phyloP scores from a whole-genome alignment of 2,888 invertebrate genomes.

The Volucella zonaria region DNA sequence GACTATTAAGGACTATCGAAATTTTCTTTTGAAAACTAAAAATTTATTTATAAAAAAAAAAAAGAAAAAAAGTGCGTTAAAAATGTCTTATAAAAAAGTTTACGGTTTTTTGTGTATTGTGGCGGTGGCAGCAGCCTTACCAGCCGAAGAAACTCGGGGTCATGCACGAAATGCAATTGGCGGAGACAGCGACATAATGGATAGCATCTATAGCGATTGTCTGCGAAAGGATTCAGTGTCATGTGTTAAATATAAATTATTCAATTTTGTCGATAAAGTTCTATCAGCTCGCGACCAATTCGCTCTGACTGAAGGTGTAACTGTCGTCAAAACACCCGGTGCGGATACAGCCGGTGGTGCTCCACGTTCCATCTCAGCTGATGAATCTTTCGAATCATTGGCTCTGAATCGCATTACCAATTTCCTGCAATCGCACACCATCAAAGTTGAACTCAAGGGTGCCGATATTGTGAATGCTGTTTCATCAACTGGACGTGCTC shows the following conservation, averaged over 20 bases:
- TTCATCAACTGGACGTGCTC: constrained; percentile 90
- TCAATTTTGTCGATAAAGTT: constrained; percentile 93
- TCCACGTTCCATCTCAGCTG: constrained; percentile 88
- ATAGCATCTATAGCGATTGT: constrained; percentile 90
- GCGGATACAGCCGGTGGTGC: constrained; percentile 89
- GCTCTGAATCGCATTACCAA: constrained; percentile 87
- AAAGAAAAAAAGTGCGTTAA: constrained; percentile 73
- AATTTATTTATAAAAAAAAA: constrained; percentile 38
- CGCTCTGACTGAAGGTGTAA: constrained; percentile 91
- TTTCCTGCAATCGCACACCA: constrained; percentile 91
- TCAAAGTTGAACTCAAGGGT: constrained; percentile 93
- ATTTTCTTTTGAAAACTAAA: constrained; percentile 30
- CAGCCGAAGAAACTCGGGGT: constrained; percentile 87
- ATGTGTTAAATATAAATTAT: constrained; percentile 93
- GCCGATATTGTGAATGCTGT: constrained; percentile 92
- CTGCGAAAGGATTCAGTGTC: constrained; percentile 91
- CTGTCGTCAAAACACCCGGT: constrained; percentile 88
- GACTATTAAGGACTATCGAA: constrained; percentile 67
- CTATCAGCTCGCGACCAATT: constrained; percentile 91
- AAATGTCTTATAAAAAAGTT: constrained; percentile 83
- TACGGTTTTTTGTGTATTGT: constrained; percentile 84
- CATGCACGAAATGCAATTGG: constrained; percentile 85
- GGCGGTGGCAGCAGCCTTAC: constrained; percentile 86
- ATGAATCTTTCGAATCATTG: constrained; percentile 86
- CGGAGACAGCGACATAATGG: constrained; percentile 89